These are phyloP conservation scores for Mastomys natalensis DNA, from an alignment of 2,113 vertebrate genomes.

Conservation along the genomic window DNA sequence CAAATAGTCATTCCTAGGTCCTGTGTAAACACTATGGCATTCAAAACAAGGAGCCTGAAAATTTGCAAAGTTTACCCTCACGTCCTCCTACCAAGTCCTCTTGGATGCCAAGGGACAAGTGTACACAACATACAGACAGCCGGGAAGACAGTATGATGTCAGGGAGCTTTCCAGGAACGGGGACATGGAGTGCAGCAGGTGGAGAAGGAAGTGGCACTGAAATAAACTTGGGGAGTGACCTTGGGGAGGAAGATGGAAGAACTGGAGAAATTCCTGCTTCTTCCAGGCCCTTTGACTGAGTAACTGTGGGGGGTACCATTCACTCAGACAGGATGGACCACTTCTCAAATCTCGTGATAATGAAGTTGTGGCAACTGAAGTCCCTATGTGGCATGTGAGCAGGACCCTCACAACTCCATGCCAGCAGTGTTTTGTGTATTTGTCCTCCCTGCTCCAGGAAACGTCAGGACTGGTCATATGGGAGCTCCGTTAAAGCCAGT, in stretches of 20 bases:
- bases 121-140: fast-evolving
- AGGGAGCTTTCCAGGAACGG: not conserved
- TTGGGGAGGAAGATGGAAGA: not conserved
- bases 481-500: not conserved
- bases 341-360: not conserved
- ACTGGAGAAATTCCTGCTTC: not conserved
- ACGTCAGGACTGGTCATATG: not conserved
- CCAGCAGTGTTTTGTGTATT: not conserved
- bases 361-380: not conserved
- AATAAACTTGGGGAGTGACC: not conserved
- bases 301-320: not conserved
- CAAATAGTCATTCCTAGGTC: no score
- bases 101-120: not conserved
- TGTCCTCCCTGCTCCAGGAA: not conserved
- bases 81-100: not conserved
- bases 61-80: not conserved
- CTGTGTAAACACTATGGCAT: not conserved
- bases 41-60: not conserved
- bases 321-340: not conserved
- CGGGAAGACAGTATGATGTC: not conserved
- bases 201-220: not conserved
- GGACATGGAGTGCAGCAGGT: not conserved
- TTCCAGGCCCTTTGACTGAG: not conserved
- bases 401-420: not conserved
- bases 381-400: not conserved